Evolutionary conservation across 2,797 vertebrate species (phyloP).

Genomic region (Jordanella pulchra): DNA sequence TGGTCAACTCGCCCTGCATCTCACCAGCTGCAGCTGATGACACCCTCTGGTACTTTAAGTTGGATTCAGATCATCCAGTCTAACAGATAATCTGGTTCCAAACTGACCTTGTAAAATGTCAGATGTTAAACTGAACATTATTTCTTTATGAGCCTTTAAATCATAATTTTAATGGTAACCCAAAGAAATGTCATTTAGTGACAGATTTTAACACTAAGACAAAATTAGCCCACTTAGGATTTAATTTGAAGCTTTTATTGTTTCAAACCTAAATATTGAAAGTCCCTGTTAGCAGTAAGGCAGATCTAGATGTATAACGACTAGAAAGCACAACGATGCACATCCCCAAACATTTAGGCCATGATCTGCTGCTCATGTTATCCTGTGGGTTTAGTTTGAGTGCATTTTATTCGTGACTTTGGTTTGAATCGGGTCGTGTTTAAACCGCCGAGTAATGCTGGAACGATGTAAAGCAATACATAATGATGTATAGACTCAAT

Average conservation of each 20-base stretch:
- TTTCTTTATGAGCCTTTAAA: too few relatives aligned
- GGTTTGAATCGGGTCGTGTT: too few relatives aligned
- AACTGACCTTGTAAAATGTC: neutral
- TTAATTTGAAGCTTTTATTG: neutral
- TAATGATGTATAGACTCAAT: constrained; percentile 31
- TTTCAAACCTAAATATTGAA: neutral
- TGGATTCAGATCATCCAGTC: too few relatives aligned
- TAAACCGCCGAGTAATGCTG: too few relatives aligned
- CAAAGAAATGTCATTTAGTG: neutral
- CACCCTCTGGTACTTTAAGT: too few relatives aligned
- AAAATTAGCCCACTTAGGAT: neutral
- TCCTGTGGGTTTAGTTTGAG: neutral
- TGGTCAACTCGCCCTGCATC: too few relatives aligned
- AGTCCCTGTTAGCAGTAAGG: neutral
- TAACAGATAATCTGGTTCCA: too few relatives aligned
- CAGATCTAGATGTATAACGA: neutral
- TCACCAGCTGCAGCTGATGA: too few relatives aligned
- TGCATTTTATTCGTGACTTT: neutral
- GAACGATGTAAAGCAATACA: too few relatives aligned
- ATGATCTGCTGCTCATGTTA: neutral
- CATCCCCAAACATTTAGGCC: neutral
- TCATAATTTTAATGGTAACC: neutral
- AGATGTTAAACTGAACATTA: too few relatives aligned
- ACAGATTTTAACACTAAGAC: neutral
- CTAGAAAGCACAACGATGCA: neutral